These are phyloP conservation scores for Glaucopsyche alexis DNA, from an alignment of 2,888 invertebrate genomes.

Conservation along the genomic window DNA sequence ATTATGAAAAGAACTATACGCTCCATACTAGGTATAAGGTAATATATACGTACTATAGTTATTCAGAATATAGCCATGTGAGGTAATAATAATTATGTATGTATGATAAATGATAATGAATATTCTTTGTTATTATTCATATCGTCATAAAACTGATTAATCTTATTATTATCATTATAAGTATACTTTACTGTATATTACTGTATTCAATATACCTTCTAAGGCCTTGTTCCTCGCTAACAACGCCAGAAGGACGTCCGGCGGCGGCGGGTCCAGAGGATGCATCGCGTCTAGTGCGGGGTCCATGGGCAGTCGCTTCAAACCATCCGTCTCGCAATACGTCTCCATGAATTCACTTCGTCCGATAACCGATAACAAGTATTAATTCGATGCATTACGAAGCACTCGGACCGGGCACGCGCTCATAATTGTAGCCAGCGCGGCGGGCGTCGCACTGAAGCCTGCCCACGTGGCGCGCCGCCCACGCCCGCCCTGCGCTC, in stretches of 20 bases:
- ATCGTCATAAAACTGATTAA: too few species aligned
- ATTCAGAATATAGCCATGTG: too few species aligned
- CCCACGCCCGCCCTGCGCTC: constrained; percentile 68
- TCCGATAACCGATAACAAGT: constrained; percentile 50
- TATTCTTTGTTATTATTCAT: too few species aligned
- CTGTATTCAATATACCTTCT: constrained; percentile 84
- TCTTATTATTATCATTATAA: too few species aligned
- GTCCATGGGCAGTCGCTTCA: constrained; percentile 58
- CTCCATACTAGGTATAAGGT: too few species aligned
- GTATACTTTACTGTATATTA: too few species aligned
- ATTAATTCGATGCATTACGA: constrained; percentile 50
- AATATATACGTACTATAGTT: too few species aligned
- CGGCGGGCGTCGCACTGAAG: constrained; percentile 56
- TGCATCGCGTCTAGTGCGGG: constrained; percentile 62
- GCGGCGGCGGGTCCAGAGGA: constrained; percentile 82
- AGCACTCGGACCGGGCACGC: constrained; percentile 44
- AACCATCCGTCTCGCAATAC: constrained; percentile 57
- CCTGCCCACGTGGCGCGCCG: constrained; percentile 73
- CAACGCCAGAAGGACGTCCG: constrained; percentile 91
- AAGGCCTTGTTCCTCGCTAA: constrained; percentile 92
- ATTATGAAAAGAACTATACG: too few species aligned
- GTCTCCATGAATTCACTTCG: constrained; percentile 59
- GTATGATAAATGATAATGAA: too few species aligned
- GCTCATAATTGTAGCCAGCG: constrained; percentile 52
- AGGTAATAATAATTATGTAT: too few species aligned